Percentiles rank a stretch among this genome's conserved stretches.
phyloP scores from a whole-genome alignment of 2,888 invertebrate genomes.

The Tipula lateralis region DNA sequence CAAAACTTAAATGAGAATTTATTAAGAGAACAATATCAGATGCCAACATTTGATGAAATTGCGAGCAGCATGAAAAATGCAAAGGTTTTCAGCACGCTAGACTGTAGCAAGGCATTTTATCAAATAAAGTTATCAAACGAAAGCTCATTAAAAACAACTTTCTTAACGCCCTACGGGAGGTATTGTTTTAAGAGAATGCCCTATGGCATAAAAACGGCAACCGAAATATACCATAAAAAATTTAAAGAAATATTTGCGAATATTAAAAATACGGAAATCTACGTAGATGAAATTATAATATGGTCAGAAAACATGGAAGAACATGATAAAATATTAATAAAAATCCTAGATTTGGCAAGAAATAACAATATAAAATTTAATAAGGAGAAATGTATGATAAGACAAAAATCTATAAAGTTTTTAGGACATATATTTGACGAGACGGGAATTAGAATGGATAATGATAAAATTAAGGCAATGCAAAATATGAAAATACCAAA shows the following conservation, averaged over 20 bases:
- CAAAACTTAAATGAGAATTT: neutral
- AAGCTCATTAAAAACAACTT: slow-evolving; percentile 28
- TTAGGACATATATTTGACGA: slow-evolving; percentile 35
- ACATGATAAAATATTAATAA: slow-evolving; percentile 35
- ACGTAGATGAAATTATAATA: slow-evolving; percentile 33
- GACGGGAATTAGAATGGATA: slow-evolving; percentile 34
- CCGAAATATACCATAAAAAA: slow-evolving; percentile 31
- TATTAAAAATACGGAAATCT: neutral
- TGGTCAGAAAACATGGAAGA: slow-evolving; percentile 27
- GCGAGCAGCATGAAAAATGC: too few species aligned
- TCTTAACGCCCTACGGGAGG: too few species aligned
- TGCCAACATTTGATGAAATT: too few species aligned
- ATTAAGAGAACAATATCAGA: too few species aligned
- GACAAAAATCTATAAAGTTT: slow-evolving; percentile 35
- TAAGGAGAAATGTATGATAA: slow-evolving; percentile 35
- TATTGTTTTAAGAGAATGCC: too few species aligned
- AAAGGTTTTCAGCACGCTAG: slow-evolving; percentile 12
- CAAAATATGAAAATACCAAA: slow-evolving; percentile 35
- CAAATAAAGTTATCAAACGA: neutral
- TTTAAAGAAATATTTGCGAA: neutral
- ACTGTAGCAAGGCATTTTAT: neutral
- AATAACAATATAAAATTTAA: slow-evolving; percentile 36
- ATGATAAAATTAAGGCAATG: slow-evolving; percentile 37
- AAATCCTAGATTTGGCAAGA: slow-evolving; percentile 33
- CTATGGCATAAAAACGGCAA: too few species aligned